Percentiles rank a stretch among this genome's conserved stretches.
Evolutionary conservation across 1,140 invertebrate species (phyloP).

Genomic region (Chymomyza costata): DNA sequence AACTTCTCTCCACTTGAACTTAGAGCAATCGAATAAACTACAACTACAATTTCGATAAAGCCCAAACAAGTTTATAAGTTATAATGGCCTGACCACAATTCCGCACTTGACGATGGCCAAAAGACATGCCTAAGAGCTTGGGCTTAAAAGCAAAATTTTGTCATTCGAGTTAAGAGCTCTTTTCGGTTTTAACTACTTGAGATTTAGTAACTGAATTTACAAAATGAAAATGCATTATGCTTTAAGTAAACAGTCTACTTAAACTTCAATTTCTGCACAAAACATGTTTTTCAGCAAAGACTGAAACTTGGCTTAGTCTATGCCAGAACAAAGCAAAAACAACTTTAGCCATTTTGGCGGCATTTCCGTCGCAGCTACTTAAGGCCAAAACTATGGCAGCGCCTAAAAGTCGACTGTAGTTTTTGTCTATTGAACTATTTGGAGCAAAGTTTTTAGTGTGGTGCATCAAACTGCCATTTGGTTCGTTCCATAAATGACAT

Average conservation of each 20-base stretch:
- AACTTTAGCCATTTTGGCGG: conserved; percentile 32
- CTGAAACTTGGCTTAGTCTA: conserved; percentile 15
- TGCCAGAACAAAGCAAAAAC: too few relatives aligned
- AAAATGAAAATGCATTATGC: conserved; percentile 12
- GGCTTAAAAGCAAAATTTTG: conserved; percentile 54
- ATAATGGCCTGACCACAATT: conserved; percentile 70
- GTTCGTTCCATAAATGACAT: too few relatives aligned
- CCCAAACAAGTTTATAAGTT: conserved; percentile 44
- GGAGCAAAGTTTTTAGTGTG: conserved; percentile 33
- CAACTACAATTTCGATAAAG: too few relatives aligned
- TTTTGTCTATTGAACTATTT: too few relatives aligned
- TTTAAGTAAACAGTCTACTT: too few relatives aligned
- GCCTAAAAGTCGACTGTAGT: conserved; percentile 38
- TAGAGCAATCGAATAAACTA: neutral
- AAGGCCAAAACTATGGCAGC: conserved; percentile 15
- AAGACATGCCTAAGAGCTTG: conserved; percentile 67
- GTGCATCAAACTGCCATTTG: conserved; percentile 49
- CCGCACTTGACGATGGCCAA: conserved; percentile 59
- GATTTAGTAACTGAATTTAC: conserved; percentile 26
- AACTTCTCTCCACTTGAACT: conserved; percentile 26
- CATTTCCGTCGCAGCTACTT: conserved; percentile 15
- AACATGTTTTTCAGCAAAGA: conserved; percentile 17
- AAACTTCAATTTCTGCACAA: conserved; percentile 27
- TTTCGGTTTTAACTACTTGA: conserved; percentile 24
- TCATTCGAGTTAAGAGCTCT: conserved; percentile 50